Percentiles rank a stretch among this genome's conserved stretches.
These are phyloP conservation scores for Galagoides demidoff DNA, from an alignment of 2,797 vertebrate species.

Conservation along the genomic window DNA sequence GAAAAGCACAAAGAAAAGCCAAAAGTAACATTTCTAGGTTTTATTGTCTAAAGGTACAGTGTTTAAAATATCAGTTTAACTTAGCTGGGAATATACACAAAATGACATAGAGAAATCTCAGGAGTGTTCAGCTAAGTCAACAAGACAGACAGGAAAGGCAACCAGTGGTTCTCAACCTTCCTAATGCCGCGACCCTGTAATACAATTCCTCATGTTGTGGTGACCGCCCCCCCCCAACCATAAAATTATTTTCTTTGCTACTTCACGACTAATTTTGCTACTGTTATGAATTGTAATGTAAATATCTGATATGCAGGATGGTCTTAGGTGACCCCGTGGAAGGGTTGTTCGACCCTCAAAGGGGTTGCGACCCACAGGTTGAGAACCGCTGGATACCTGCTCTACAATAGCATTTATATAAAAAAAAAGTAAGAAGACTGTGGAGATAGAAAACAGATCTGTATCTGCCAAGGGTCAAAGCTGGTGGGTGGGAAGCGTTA, in stretches of 20 bases:
- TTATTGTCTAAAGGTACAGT: neutral
- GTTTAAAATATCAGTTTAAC: neutral
- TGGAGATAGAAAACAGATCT: neutral
- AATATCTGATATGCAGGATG: no score
- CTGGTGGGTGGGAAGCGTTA: neutral
- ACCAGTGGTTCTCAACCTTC: no score
- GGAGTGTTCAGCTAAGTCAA: neutral
- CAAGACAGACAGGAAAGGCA: neutral
- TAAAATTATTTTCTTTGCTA: no score
- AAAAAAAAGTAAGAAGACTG: neutral
- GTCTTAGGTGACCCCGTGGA: no score
- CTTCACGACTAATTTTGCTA: no score
- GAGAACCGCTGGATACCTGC: neutral
- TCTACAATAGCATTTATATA: neutral
- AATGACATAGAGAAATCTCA: neutral
- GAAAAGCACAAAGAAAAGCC: neutral
- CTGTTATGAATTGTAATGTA: no score
- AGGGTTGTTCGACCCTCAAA: no score
- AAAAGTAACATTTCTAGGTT: neutral
- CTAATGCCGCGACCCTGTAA: no score
- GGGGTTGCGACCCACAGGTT: no score
- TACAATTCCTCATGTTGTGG: no score
- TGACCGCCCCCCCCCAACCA: no score
- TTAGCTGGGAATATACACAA: neutral
- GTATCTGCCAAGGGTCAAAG: neutral